Evolutionary conservation across 2,888 invertebrate species (phyloP).

Genomic region (Lacanobia oleracea): DNA sequence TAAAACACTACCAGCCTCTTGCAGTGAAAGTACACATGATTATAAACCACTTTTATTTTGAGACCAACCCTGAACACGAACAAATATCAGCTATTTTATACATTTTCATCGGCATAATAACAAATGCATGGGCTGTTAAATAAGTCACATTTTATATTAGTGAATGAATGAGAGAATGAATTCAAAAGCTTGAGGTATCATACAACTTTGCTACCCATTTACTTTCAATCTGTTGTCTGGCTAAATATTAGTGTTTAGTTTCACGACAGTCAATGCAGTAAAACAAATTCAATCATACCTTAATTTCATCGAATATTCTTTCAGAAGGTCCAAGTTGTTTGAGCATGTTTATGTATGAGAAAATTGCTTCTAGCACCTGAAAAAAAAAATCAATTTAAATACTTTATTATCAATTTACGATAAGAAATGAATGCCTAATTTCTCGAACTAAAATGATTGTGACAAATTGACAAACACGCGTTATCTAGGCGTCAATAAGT

Average conservation of each 20-base stretch:
- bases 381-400: constrained; percentile 10
- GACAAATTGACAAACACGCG: neutral
- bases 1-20: too few relatives aligned
- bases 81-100: too few relatives aligned
- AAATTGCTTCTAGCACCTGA: constrained; percentile 94
- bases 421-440: neutral
- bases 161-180: too few relatives aligned
- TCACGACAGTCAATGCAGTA: neutral
- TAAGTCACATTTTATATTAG: too few relatives aligned
- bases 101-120: too few relatives aligned
- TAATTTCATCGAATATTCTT: constrained; percentile 93
- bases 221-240: neutral
- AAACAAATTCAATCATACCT: constrained; percentile 72
- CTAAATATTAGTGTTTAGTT: too few relatives aligned
- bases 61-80: too few relatives aligned
- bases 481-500: too few relatives aligned
- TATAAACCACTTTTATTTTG: too few relatives aligned
- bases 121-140: too few relatives aligned
- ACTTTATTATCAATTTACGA: neutral
- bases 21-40: too few relatives aligned
- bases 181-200: too few relatives aligned
- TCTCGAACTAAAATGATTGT: neutral
- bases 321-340: constrained; percentile 92
- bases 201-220: neutral
- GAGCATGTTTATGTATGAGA: constrained; percentile 95